phyloP scores from a whole-genome alignment of 2,113 vertebrate genomes.

The Hemibagrus wyckioides region DNA sequence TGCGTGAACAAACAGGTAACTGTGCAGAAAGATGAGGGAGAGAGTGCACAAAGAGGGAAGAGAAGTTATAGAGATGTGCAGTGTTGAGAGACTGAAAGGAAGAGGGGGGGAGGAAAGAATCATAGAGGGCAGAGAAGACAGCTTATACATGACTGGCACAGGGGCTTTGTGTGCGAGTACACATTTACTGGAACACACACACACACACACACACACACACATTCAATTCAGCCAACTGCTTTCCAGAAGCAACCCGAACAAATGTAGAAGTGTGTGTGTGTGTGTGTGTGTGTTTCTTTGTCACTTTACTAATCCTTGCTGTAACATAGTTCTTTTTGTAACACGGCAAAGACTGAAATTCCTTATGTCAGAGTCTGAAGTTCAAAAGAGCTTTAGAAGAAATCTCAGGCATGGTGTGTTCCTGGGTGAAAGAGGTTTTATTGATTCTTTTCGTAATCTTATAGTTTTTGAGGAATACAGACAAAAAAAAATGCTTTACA shows the following conservation, averaged over 20 bases:
- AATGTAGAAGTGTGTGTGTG: neutral
- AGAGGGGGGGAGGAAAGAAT: neutral
- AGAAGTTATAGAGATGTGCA: neutral
- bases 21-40: neutral
- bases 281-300: neutral
- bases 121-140: constrained; percentile 23
- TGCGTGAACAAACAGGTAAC: neutral
- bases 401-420: neutral
- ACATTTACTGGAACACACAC: constrained; percentile 19
- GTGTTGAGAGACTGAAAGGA: neutral
- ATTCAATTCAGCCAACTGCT: neutral
- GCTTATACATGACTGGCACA: constrained; percentile 11
- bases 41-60: neutral
- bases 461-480: neutral
- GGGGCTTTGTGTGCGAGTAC: constrained; percentile 9
- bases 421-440: neutral
- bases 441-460: neutral
- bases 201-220: neutral
- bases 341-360: neutral
- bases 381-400: neutral
- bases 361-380: neutral
- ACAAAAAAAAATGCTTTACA: neutral
- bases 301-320: neutral
- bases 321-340: neutral
- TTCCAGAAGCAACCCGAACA: neutral